These are phyloP conservation scores for Panulirus ornatus DNA, from an alignment of 1,140 invertebrate genomes.

Conservation along the genomic window DNA sequence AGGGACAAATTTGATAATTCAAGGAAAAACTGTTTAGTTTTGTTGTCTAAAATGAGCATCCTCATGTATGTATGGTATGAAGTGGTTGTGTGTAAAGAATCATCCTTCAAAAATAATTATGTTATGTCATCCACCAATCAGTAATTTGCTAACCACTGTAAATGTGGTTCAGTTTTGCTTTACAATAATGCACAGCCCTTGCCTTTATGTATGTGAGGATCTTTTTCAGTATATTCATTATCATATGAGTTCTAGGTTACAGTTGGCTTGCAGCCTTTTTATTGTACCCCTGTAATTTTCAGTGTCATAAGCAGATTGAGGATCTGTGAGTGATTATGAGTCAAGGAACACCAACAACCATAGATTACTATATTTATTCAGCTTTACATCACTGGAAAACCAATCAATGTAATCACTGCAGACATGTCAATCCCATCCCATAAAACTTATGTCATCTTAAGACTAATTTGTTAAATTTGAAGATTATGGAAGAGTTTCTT, in stretches of 20 bases:
- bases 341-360: neutral
- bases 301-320: neutral
- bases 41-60: too few relatives aligned
- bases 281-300: neutral
- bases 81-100: too few relatives aligned
- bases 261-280: neutral
- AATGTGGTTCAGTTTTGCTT: neutral
- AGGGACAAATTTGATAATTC: too few relatives aligned
- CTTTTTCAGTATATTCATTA: neutral
- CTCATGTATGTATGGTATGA: too few relatives aligned
- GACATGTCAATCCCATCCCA: slow-evolving; percentile 6
- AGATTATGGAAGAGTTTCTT: neutral
- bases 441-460: slow-evolving; percentile 6
- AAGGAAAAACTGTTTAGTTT: too few relatives aligned
- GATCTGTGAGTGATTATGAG: neutral
- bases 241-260: neutral
- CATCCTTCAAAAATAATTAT: too few relatives aligned
- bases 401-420: slow-evolving; percentile 10
- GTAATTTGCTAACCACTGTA: neutral
- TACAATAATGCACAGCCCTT: neutral
- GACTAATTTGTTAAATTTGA: slow-evolving; percentile 21
- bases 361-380: neutral
- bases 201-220: neutral
- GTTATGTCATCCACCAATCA: neutral
- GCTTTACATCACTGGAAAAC: neutral